Base-by-base conservation (phyloP, 1,140 invertebrate genomes). In the Drosophila novamexicana region DNA sequence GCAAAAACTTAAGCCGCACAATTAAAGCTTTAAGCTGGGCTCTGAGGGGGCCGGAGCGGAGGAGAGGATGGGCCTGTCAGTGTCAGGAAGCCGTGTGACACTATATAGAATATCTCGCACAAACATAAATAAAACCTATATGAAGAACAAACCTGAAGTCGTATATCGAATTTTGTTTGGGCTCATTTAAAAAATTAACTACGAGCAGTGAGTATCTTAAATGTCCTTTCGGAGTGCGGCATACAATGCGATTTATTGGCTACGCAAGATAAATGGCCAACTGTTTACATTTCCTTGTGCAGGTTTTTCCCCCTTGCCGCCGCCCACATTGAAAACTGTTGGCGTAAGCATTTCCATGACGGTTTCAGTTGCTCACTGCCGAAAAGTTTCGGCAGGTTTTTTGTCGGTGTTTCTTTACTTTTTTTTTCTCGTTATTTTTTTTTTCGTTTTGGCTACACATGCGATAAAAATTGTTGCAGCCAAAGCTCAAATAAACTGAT, bases 141-240 rank as follows among this genome's bases (percentile, higher is more conserved):
- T 72, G 39, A 42, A 80, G 72, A 44, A 12, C 50, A 7, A 4
- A 12, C 7, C 10, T 54, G 34, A 18, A 54, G 34, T 44, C 66
- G 65, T 56, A 45, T 47, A 68, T 73, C 59, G 63, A 44, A 72
- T 66, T 73, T 73, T 70, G 16, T 22, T 40, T 12, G 39, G 39
- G 79, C 82, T 86, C 75, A 86, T 86, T 86, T 86, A 81, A 86
- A 86, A 86, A 86, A 86, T 86, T 88, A 86, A 86, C 82, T 88
- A 70, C 64, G 57, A 88, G 59, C 73, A 73, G 75, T n/a, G 40
- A 59, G 57, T 59, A 59, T 59, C 78, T 86, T 85, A 61, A 71
- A 50, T 75, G 59, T 47, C 32, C 66, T 69, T 59, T 75, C 53
- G n/a, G 63, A 39, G 47, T 64, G 64, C 39, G 62, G 54, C 36